A percentile compares a stretch with the other conserved stretches of the same genome.
Evolutionary conservation across 2,888 invertebrate species (phyloP).

Genomic region (Neoaliturus tenellus): DNA sequence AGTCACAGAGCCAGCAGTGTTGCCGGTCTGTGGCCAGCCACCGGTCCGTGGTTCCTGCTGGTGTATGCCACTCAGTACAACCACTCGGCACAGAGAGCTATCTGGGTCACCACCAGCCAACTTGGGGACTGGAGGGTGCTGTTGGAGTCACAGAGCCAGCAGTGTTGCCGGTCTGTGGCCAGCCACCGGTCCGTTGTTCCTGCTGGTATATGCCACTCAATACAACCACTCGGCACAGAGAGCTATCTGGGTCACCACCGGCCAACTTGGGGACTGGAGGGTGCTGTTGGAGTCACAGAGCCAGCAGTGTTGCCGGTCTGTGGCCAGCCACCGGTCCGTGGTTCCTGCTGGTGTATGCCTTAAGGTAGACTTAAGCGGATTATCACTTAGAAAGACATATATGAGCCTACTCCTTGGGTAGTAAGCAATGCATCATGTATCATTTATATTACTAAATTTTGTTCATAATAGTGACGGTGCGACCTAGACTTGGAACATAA

Average conservation of each 20-base stretch:
- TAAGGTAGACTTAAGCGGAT: too few species aligned
- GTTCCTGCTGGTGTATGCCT: background rate
- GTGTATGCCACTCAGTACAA: background rate
- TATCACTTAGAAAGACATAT: too few species aligned
- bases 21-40: background rate
- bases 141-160: too few species aligned
- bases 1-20: background rate
- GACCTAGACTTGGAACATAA: too few species aligned
- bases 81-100: background rate
- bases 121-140: background rate
- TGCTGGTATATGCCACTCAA: background rate
- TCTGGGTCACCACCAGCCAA: background rate
- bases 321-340: too few species aligned
- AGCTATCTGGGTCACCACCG: background rate
- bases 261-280: background rate
- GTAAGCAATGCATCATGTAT: too few species aligned
- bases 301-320: background rate
- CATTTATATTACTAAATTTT: too few species aligned
- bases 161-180: background rate
- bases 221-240: background rate
- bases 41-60: background rate
- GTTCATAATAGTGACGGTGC: too few species aligned
- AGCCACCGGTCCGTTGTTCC: too few species aligned
- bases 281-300: too few species aligned
- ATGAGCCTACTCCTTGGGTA: too few species aligned